Evolutionary conservation across 92 coral and sea anemone genomes (phyloP), one percentile per base, ranked within the genome.

Genomic region (Galaxea fascicularis): DNA sequence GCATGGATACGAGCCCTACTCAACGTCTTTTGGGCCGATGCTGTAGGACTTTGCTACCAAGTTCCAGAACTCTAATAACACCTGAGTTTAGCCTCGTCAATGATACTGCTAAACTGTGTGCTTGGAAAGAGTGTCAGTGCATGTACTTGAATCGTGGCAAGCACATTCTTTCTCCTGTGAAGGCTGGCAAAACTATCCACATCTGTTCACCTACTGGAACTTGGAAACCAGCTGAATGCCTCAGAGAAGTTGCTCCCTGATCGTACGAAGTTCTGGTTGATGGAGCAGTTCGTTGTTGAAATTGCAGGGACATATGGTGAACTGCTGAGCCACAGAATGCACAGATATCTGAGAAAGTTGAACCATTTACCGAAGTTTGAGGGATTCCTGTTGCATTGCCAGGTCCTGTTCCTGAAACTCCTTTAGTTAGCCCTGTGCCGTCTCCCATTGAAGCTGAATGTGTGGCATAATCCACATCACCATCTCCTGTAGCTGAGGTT

Each of bases 1-100:
- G 73, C 10, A 45, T 68, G 8, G 73, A 22, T 4, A 68, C 51
- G 0, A 68, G 73, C 9, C 26, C 16, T 12, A n/a, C 52, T 9
- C 73, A 68, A 20, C 73, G 73, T 25, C 73, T 68, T 2, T 31
- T 68, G 5, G 27, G 73, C 35, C 13, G 73, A 22, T 21, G 73
- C 1, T 68, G 52, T 22, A 30, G 29, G 47, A 29, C 72, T 12
- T 28, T 31, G 45, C 4, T 66, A 9, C 72, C 72, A 17, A 20
- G 20, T 27, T 28, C 72, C 9, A 6, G 46, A 28, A 14, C 39
- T 13, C n/a, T 66, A 11, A 44, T 66, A 13, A 17, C 13, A 16
- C 72, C 24, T 11, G 7, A 24, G 14, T 18, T 66, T 13, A 53
- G 59, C 47, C 72, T 28, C 45, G 45, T 17, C 35, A 28, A 28